These are phyloP conservation scores for Vidua chalybeata DNA, from an alignment of 2,113 vertebrate species.

Conservation along the genomic window DNA sequence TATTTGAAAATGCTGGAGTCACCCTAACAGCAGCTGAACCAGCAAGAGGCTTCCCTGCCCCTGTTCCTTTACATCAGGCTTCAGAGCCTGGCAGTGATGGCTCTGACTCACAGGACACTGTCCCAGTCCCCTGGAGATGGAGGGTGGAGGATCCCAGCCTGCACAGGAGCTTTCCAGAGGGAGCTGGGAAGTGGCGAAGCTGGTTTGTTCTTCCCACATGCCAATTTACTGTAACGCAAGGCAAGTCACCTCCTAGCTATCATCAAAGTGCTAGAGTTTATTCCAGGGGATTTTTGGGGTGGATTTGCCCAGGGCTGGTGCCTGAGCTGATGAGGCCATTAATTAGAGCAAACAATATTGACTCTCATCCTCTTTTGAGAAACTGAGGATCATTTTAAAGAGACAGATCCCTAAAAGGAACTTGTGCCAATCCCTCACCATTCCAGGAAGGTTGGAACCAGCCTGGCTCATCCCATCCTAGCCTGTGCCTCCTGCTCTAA, in stretches of 20 bases:
- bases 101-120: background rate
- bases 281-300: slow-evolving; percentile 49
- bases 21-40: background rate
- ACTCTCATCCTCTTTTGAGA: slow-evolving; percentile 18
- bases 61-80: accelerated
- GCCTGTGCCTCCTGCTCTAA: background rate
- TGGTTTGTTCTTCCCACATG: slow-evolving; percentile 39
- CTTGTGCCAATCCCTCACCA: background rate
- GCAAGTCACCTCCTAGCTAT: slow-evolving; percentile 21
- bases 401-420: background rate
- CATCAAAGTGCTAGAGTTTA: slow-evolving; percentile 22
- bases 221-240: background rate
- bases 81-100: background rate
- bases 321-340: slow-evolving; percentile 5
- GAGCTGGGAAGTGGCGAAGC: background rate
- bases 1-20: background rate
- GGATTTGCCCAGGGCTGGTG: slow-evolving; percentile 43
- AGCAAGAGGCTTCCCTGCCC: background rate
- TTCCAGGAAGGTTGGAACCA: background rate
- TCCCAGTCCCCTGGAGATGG: background rate
- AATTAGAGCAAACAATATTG: slow-evolving; percentile 30
- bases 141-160: background rate
- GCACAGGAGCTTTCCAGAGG: background rate
- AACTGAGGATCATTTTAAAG: slow-evolving; percentile 9
- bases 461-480: background rate